Percentiles rank a stretch among this genome's conserved stretches.
Evolutionary conservation across 92 coral and sea anemone genomes (phyloP).

Genomic region (Virgularia gustaviana): DNA sequence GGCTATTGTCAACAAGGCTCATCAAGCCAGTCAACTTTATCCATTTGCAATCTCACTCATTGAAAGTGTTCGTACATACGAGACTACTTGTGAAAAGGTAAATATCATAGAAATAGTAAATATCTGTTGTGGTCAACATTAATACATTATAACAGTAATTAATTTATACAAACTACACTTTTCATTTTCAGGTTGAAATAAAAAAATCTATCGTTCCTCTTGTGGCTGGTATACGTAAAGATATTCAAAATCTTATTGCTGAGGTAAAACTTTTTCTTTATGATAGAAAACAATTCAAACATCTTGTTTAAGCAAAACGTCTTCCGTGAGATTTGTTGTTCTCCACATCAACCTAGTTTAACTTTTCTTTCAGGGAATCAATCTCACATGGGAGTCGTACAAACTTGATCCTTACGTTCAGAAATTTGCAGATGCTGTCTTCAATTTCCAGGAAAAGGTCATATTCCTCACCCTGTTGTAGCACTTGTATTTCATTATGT

Average conservation of each 20-base stretch:
- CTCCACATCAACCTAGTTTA: neutral
- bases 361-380: constrained; percentile 90
- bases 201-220: constrained; percentile 80
- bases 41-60: constrained; percentile 98
- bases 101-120: neutral
- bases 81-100: constrained; percentile 98
- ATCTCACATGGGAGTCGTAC: constrained; percentile 98
- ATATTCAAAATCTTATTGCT: constrained; percentile 82
- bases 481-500: no score
- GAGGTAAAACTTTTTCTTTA: constrained; percentile 56
- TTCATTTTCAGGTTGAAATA: constrained; percentile 69
- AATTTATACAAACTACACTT: neutral
- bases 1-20: constrained; percentile 97
- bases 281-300: neutral
- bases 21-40: constrained; percentile 97
- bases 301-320: neutral
- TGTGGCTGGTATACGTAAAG: constrained; percentile 89
- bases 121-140: neutral
- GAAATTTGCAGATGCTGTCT: constrained; percentile 91
- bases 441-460: constrained; percentile 97
- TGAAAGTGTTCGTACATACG: constrained; percentile 95
- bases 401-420: constrained; percentile 98
- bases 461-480: neutral
- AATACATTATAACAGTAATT: neutral
- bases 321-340: neutral